These are phyloP conservation scores for Sinocyclocheilus anophthalmus DNA, from an alignment of 2,113 vertebrate species.

Conservation along the genomic window DNA sequence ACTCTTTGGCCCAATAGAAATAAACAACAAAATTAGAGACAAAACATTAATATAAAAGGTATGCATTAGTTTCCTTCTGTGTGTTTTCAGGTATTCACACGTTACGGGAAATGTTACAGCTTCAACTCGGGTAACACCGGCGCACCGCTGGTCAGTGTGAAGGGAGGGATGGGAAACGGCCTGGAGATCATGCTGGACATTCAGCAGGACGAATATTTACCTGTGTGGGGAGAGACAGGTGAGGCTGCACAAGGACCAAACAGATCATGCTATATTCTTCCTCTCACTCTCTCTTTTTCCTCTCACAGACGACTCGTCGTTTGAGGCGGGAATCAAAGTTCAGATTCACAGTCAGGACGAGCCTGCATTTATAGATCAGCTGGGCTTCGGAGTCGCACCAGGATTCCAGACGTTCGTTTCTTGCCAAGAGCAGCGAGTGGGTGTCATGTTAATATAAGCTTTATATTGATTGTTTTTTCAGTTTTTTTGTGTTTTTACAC, in stretches of 20 bases:
- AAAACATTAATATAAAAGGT: background rate
- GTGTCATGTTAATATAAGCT: conserved; percentile 16
- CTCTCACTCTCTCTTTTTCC: conserved; percentile 12
- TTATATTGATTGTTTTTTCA: too few species aligned
- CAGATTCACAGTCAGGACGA: conserved; percentile 98
- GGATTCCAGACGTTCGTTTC: conserved; percentile 98
- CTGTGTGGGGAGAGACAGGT: conserved; percentile 98
- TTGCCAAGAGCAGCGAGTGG: conserved; percentile 91
- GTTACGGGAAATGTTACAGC: conserved; percentile 97
- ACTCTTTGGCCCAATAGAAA: background rate
- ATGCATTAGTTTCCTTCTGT: background rate
- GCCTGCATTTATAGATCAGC: conserved; percentile 94
- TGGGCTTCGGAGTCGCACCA: conserved; percentile 94
- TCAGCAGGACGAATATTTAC: conserved; percentile 96
- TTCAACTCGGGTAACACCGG: conserved; percentile 89
- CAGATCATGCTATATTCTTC: background rate
- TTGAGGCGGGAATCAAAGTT: conserved; percentile 97
- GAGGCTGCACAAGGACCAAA: conserved; percentile 46
- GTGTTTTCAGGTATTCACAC: conserved; percentile 89
- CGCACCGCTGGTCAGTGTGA: conserved; percentile 86
- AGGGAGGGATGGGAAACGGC: conserved; percentile 95
- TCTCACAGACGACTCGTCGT: conserved; percentile 89
- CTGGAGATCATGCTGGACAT: conserved; percentile 99
- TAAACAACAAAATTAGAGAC: background rate
- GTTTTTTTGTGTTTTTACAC: background rate